phyloP scores from a whole-genome alignment of 2,888 invertebrate species.

The Tenthredo mesomela region DNA sequence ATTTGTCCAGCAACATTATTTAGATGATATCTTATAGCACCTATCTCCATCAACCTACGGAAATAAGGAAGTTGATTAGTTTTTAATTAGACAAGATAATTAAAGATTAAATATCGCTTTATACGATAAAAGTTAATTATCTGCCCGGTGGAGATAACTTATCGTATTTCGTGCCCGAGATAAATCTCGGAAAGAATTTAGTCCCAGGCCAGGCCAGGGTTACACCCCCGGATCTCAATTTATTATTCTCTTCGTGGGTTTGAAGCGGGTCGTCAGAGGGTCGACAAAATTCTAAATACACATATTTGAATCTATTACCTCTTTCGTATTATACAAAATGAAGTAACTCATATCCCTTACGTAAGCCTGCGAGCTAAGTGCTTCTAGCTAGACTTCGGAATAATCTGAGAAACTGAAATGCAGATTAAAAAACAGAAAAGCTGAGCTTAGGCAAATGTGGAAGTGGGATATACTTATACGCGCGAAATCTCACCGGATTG shows the following conservation, averaged over 20 bases:
- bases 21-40: neutral
- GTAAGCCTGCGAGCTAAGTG: neutral
- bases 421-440: neutral
- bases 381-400: neutral
- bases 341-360: neutral
- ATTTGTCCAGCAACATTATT: neutral
- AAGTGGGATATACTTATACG: neutral
- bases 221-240: neutral
- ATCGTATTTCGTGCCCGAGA: conserved; percentile 13
- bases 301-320: neutral
- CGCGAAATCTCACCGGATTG: neutral
- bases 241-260: neutral
- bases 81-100: neutral
- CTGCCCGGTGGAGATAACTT: neutral
- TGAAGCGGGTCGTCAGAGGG: neutral
- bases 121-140: neutral
- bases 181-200: neutral
- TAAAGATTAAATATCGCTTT: neutral
- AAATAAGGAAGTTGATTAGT: neutral
- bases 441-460: neutral
- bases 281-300: neutral
- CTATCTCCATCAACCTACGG: neutral
- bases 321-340: neutral
- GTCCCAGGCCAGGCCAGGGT: neutral
- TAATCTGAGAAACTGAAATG: neutral